Base-by-base conservation (phyloP, 2,797 vertebrate species). In the Lophius americanus region DNA sequence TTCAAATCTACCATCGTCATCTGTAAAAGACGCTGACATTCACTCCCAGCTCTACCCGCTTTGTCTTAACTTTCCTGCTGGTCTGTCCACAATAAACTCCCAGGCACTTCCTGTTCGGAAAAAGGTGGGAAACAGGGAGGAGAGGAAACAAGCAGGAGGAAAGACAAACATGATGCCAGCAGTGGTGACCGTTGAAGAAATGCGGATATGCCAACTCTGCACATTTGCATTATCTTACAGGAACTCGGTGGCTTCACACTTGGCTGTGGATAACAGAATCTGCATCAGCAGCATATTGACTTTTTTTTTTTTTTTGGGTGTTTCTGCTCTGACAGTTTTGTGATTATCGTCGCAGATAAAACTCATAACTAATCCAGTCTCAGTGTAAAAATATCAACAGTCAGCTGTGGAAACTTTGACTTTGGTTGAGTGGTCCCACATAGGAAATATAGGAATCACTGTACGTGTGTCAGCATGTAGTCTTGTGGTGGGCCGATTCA, bases 21-120 rank as follows among this genome's bases (percentile, higher is more conserved):
- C 42, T 68, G 43, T 38, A 11, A 51, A 10, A 11, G 35, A 33
- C 1, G 32, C 32, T 11, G 48, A 47, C 42, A 37, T 52, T 36
- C 47, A 8, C 48, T 38, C 43, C 37, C 58, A 9, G 44, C 10
- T 8, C 65, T 3, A 39, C 41, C 46, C 52, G 35, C 44, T 23
- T 37, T 8, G 23, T 14, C 11, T 44, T 6, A 11, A 60, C 62
- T 51, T 43, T 51, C 44, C 58, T 43, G 57, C 14, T 32, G 10
- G 14, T 38, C 48, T 38, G 36, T 14, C 37, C 49, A 5, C 12
- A 3, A 39, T 52, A 11, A 11, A 48, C 72, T 37, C 49, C 38
- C 23, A 4, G 61, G 36, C 38, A 54, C 76, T 72, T 84, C 82
- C 82, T 79, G 76, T 69, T 74, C 66, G 76, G 73, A 79, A 79